Evolutionary conservation across 2,888 invertebrate species (phyloP), one percentile per base, ranked within the genome.

Genomic region (Tetragnatha montana): DNA sequence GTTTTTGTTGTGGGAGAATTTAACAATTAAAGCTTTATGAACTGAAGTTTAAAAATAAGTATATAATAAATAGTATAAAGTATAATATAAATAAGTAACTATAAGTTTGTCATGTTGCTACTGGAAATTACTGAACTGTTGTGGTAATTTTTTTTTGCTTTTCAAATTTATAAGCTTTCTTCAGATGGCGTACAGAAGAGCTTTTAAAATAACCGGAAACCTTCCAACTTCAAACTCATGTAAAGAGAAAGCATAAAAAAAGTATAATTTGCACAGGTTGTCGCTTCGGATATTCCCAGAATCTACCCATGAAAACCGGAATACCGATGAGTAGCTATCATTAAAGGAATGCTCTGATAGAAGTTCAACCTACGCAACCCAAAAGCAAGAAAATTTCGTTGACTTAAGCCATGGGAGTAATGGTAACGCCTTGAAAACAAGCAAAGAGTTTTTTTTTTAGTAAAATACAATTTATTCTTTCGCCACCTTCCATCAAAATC

Each of bases 291-390:
- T 35, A 69, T 35, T 71, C 81, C 7, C 81, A 50, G 81, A 71
- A 71, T 83, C 35, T 35, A 74, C 22, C 68, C 51, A 80, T 17
- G 80, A 6, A 75, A 83, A 83, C 74, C 74, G 75, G 83, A 83
- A 83, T 83, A 12, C 35, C 60, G 74, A 83, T 74, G 22, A 60
- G 22, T 75, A 68, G 47, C 83, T 75, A 74, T 83, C 83, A 51
- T 83, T 74, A 68, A 22, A 75, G 19, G 83, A 83, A 83, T 75
- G 74, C 35, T n/a, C n/a, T 68, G 68, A 51, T 83, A 68, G 35
- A 2, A 35, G 17, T 74, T 73, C 83, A 47, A 68, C 83, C 81
- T 51, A 81, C 81, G 80, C 35, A 19, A 69, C 19, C 51, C 51
- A n/a, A 19, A 60, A 51, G 51, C 51, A 6, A 60, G 60, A 17